phyloP scores from a whole-genome alignment of 1,140 invertebrate species.

The Cyclina sinensis region DNA sequence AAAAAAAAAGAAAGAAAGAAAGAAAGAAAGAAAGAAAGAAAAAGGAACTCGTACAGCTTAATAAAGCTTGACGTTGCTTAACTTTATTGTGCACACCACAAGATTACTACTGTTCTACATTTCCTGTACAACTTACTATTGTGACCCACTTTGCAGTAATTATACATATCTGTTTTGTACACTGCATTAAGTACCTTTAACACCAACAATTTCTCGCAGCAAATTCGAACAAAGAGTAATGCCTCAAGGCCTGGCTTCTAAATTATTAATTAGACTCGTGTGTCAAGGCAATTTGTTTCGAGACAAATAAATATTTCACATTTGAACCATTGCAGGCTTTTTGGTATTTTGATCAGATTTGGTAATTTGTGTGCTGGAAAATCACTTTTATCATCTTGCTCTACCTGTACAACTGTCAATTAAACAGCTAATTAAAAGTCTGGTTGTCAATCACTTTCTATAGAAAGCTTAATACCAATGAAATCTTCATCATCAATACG shows the following conservation, averaged over 20 bases:
- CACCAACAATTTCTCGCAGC: neutral
- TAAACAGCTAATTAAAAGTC: neutral
- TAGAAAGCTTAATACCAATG: neutral
- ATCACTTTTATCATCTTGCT: neutral
- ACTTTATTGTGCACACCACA: too few relatives aligned
- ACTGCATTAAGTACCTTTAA: too few relatives aligned
- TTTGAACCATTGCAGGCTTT: neutral
- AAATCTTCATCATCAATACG: neutral
- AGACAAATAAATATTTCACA: constrained; percentile 9
- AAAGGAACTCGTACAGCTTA: too few relatives aligned
- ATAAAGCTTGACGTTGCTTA: too few relatives aligned
- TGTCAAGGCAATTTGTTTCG: neutral
- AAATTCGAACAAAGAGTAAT: neutral
- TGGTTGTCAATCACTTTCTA: neutral
- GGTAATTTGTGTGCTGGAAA: neutral
- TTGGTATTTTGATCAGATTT: neutral
- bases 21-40: too few relatives aligned
- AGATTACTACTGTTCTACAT: too few relatives aligned
- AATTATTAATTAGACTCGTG: neutral
- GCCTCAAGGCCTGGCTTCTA: neutral
- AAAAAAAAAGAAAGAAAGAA: too few relatives aligned
- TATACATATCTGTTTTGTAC: too few relatives aligned
- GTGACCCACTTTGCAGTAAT: too few relatives aligned
- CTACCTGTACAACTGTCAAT: neutral
- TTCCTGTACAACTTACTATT: too few relatives aligned